Base-by-base conservation (phyloP, 2,113 vertebrate species). In the Phycodurus eques region DNA sequence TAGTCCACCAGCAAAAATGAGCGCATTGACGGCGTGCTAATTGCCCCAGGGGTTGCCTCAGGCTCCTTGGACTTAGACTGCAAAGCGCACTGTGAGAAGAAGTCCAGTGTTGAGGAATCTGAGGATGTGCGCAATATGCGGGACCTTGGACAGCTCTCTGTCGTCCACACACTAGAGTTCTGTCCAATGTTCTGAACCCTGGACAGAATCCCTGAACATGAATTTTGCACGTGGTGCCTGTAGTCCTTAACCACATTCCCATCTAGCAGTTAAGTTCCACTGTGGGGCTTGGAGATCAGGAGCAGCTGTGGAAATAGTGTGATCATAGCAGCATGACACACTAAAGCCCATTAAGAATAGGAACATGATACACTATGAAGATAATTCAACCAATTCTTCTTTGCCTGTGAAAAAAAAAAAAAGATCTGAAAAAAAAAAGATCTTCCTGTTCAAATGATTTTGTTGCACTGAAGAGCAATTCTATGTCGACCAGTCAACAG, bases 81-180 rank as follows among this genome's bases (percentile, higher is more conserved):
- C 6, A 46, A 27, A 65, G 9, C 51, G 4, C 12, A 54, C 12
- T 35, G n/a, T 47, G 27, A 70, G 68, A 46, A 73, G 47, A 31
- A 6, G 53, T 61, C 33, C 59, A 61, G 42, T 47, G 31, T 6
- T 53, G n/a, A 65, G 49, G 62, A 62, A 60, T 54, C 47, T 12
- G 9, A 65, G 1, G 31, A 19, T 42, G 14, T 19, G 22, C 53
- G 14, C 22, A n/a, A 46, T 13, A 35, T 60, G 66, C 65, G 80
- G 82, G 4, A 86, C 79, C 68, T 10, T 42, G 84, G 83, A 84
- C 78, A 88, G 84, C 59, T 22, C 56, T 10, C 10, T 0, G 4
- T 7, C 17, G 8, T 46, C n/a, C 8, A 19, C 49, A 67, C 15
- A 17, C 14, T 17, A 8, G 49, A 35, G 44, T 17, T 8, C 14